These are phyloP conservation scores for Malthinus seriepunctatus DNA, from an alignment of 2,888 invertebrate species.

Conservation along the genomic window DNA sequence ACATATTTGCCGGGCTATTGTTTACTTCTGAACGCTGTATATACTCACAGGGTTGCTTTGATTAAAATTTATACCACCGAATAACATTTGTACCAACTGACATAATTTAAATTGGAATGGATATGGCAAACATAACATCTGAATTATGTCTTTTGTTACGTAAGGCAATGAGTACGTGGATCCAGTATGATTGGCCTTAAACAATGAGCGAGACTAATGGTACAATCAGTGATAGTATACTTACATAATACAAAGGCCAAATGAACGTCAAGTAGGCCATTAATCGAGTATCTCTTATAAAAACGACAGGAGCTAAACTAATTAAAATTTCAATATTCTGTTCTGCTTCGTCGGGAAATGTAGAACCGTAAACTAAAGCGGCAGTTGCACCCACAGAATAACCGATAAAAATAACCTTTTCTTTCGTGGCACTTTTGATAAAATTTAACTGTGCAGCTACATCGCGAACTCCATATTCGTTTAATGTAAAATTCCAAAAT, in stretches of 20 bases:
- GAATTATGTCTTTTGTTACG: too few relatives aligned
- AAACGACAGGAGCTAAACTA: constrained; percentile 57
- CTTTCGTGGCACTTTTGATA: constrained; percentile 40
- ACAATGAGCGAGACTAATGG: too few relatives aligned
- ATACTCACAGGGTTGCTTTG: constrained; percentile 31
- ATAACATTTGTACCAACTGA: constrained; percentile 20
- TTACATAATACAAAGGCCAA: not conserved
- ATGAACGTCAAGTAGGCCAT: not conserved
- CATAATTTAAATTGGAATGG: constrained; percentile 28
- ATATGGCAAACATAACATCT: constrained; percentile 18
- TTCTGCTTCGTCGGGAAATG: constrained; percentile 65
- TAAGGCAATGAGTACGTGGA: too few relatives aligned
- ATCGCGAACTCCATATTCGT: constrained; percentile 47
- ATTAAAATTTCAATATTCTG: constrained; percentile 58
- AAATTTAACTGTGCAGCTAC: constrained; percentile 45
- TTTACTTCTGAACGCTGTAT: too few relatives aligned
- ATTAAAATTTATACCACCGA: constrained; percentile 21
- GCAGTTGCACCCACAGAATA: constrained; percentile 83
- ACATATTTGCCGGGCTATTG: too few relatives aligned
- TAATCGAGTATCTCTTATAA: not conserved
- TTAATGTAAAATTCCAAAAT: constrained; percentile 48
- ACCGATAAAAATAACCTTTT: constrained; percentile 69
- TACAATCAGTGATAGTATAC: too few relatives aligned
- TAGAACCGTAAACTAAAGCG: constrained; percentile 67
- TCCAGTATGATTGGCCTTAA: too few relatives aligned